These are phyloP conservation scores for Axis porcinus DNA, from an alignment of 2,113 vertebrate species.

Conservation along the genomic window DNA sequence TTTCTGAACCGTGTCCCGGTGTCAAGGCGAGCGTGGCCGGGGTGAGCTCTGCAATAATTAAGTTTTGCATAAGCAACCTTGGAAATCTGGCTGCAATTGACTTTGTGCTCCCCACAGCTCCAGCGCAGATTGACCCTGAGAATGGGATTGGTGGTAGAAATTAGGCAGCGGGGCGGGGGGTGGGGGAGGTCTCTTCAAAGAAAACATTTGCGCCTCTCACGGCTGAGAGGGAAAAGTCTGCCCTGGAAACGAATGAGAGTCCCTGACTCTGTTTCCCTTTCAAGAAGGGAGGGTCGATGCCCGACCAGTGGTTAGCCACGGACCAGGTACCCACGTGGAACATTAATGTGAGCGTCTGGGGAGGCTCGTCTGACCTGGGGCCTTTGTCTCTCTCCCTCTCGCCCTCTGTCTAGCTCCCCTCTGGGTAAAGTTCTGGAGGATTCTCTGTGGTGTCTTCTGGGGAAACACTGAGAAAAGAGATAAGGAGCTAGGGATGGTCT, in stretches of 20 bases:
- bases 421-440: not conserved
- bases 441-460: not conserved
- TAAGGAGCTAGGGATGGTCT: too few relatives aligned
- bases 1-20: not conserved
- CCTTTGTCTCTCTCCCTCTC: not conserved
- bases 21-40: not conserved
- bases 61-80: not conserved
- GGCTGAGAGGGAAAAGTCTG: fast-evolving
- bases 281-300: fast-evolving
- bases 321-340: too few relatives aligned
- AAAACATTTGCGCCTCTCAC: fast-evolving
- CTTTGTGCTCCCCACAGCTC: fast-evolving
- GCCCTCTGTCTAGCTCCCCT: not conserved
- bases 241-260: not conserved
- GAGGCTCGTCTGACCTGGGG: not conserved
- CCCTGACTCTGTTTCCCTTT: not conserved
- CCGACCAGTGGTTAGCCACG: fast-evolving
- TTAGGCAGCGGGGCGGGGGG: not conserved
- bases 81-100: not conserved
- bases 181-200: not conserved
- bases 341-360: too few relatives aligned
- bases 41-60: not conserved
- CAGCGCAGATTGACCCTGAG: fast-evolving
- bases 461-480: too few relatives aligned
- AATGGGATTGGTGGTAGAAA: not conserved